A percentile compares a stretch with the other conserved stretches of the same genome.
Conservation (phyloP, 2,888 invertebrate genomes). For the Oxystoma pomonae region DNA sequence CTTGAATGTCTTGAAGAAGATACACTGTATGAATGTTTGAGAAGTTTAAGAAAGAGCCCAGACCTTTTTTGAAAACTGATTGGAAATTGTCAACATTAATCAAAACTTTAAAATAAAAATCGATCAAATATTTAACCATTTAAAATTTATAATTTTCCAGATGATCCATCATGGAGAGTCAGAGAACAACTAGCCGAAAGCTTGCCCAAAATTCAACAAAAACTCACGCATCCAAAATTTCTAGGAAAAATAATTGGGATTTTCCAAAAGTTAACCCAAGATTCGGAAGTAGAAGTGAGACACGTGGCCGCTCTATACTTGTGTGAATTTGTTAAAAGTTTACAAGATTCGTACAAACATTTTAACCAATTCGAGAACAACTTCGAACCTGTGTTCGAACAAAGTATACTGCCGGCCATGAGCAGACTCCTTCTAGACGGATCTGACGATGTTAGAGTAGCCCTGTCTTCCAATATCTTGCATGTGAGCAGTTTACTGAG, state of each 20-base stretch:
- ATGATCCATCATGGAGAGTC: slow-evolving; percentile 39
- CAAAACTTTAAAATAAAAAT: no score
- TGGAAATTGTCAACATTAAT: no score
- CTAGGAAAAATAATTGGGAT: slow-evolving; percentile 35
- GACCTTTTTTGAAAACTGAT: no score
- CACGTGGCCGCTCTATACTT: slow-evolving; percentile 34
- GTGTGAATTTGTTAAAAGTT: slow-evolving; percentile 32
- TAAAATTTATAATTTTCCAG: no score
- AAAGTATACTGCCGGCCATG: slow-evolving; percentile 36
- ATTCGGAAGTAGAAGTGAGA: slow-evolving; percentile 37
- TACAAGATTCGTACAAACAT: slow-evolving; percentile 33
- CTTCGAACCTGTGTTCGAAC: slow-evolving; percentile 37
- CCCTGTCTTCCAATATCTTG: slow-evolving; percentile 37
- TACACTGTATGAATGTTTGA: no score
- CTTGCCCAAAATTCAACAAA: slow-evolving; percentile 34
- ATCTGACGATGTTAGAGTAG: slow-evolving; percentile 36
- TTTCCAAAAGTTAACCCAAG: slow-evolving; percentile 36
- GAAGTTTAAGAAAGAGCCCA: no score
- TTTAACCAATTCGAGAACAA: slow-evolving; percentile 27
- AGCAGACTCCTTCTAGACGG: slow-evolving; percentile 33
- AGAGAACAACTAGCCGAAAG: slow-evolving; percentile 35
- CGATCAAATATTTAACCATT: no score
- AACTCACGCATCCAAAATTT: slow-evolving; percentile 29
- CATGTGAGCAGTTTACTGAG: slow-evolving; percentile 34
- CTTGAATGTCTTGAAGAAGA: no score